Evolutionary conservation across 2,797 vertebrate species (phyloP).

Genomic region (Acipenser ruthenus): DNA sequence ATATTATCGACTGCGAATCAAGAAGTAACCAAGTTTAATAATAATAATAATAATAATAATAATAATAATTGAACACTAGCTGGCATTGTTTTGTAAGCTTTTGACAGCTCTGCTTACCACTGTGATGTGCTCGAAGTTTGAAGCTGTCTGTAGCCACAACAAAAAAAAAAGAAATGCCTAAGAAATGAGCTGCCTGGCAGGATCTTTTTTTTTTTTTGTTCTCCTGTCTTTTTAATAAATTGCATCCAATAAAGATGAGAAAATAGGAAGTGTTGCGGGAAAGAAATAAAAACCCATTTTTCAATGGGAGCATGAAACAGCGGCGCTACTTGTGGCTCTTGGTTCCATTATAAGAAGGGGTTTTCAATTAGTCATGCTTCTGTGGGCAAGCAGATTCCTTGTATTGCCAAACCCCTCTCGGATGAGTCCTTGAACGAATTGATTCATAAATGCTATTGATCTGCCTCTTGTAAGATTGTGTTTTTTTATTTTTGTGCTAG

Average conservation of each 20-base stretch:
- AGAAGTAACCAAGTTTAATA: no score
- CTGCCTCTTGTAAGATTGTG: conserved; percentile 9
- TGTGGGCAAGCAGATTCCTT: conserved; percentile 33
- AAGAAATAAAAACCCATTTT: conserved; percentile 45
- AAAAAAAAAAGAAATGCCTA: no score
- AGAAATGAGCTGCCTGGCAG: no score
- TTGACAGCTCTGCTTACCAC: no score
- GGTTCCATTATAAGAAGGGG: conserved; percentile 40
- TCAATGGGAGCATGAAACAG: conserved; percentile 32
- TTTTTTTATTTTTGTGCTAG: conserved; percentile 20
- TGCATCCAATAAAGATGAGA: conserved; percentile 15
- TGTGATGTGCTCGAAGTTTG: no score
- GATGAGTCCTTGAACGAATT: conserved; percentile 32
- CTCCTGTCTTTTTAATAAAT: conserved; percentile 14
- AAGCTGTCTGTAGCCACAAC: no score
- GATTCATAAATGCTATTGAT: conserved; percentile 46
- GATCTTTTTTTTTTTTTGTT: conserved; percentile 17
- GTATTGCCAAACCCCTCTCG: conserved; percentile 34
- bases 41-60: no score
- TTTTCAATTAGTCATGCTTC: conserved; percentile 57
- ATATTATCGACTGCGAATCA: no score
- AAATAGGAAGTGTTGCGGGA: conserved; percentile 21
- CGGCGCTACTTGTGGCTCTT: conserved; percentile 20
- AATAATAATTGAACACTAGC: no score
- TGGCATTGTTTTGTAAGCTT: no score